Base-by-base conservation (phyloP, 2,113 vertebrate genomes). In the Azemiops feae region DNA sequence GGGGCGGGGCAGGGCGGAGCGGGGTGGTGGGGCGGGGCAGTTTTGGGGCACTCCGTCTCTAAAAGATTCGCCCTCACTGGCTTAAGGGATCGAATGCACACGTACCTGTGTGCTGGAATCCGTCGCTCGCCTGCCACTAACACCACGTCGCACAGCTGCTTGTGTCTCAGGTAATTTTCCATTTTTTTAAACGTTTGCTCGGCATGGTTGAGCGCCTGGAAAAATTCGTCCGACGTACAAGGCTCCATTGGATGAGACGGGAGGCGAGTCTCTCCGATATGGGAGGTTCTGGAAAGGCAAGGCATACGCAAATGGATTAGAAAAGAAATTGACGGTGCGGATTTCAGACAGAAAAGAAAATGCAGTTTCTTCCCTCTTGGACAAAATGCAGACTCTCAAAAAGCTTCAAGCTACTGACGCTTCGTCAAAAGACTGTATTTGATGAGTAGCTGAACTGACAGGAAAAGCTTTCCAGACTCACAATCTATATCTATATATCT, bases 71-170 rank as follows among this genome's bases (percentile, higher is more conserved):
- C n/a, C n/a, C n/a, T n/a, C n/a, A n/a, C n/a, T n/a, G n/a, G 47
- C 16, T 60, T 50, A 92, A n/a, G 43, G 57, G 7, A 39, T 47
- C 30, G 94, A 89, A 90, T 6, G 30, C 43, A 94, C 54, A 90
- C 74, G 97, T 94, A 99, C 99, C 99, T 99, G 97, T 99, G 99
- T 87, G 99, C 99, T 93, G 99, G 99, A 97, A 99, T 99, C 96
- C 98, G 98, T 50, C 99, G 98, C 47, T 99, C 99, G 92, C 99
- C 99, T 85, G 98, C 99, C 95, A 99, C 98, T 94, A 99, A 98
- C 60, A 99, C 98, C 89, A 99, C 99, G 93, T 99, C 99, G 92
- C 99, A 99, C 0, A 99, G 98, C 95, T 99, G 99, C 64, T 98
- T 98, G 93, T 98, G 98, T 96, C 98, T 98, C 93, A 99, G 97